phyloP scores from a whole-genome alignment of 2,797 vertebrate species.

The Alfaro cultratus region DNA sequence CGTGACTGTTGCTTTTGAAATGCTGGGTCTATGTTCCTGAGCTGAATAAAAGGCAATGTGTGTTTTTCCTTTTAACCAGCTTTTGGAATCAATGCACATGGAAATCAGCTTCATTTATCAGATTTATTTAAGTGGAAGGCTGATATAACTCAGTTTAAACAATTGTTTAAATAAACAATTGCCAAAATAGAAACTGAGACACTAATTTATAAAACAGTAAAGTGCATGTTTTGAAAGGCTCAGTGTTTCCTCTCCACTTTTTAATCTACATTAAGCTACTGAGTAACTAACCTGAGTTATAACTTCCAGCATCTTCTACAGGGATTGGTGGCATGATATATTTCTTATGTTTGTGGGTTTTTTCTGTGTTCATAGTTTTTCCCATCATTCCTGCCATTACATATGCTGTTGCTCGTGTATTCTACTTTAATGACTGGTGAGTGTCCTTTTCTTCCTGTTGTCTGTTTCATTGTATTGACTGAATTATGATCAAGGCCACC shows the following conservation, averaged over 20 bases:
- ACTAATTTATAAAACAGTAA: not conserved
- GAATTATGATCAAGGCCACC: not conserved
- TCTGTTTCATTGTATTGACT: not conserved
- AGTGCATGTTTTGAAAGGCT: not conserved
- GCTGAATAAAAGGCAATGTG: not conserved
- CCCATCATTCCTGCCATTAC: constrained; percentile 79
- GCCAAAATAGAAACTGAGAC: not conserved
- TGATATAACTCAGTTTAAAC: too few relatives aligned
- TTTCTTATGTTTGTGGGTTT: constrained; percentile 6
- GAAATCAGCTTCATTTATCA: not conserved
- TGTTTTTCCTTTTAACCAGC: not conserved
- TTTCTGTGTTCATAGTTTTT: constrained; percentile 72
- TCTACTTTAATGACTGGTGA: constrained; percentile 81
- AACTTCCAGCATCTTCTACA: not conserved
- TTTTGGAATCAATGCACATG: not conserved
- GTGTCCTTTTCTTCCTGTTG: not conserved
- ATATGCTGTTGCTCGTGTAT: constrained; percentile 76
- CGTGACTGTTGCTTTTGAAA: not conserved
- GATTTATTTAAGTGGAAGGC: not conserved
- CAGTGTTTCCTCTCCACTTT: not conserved
- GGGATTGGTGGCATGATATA: not conserved
- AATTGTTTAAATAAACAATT: not conserved
- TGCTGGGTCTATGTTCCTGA: not conserved
- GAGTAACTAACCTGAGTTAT: not conserved
- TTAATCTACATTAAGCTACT: not conserved